Percentiles rank a stretch among this genome's conserved stretches.
phyloP scores from a whole-genome alignment of 2,888 invertebrate genomes.

The Alsophila aescularia region DNA sequence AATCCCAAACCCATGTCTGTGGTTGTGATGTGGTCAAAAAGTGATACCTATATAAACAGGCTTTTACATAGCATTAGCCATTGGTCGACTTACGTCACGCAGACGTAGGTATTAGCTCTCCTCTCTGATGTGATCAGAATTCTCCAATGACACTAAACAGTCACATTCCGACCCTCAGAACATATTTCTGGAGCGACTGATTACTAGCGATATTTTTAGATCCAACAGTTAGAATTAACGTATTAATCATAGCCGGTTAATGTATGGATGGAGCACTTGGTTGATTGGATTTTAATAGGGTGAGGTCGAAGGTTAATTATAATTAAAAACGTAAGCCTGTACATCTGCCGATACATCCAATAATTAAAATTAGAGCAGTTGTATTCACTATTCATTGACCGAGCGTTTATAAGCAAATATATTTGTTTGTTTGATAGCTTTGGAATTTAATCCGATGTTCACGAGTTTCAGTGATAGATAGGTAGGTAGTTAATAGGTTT shows the following conservation, averaged over 20 bases:
- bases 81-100: background rate
- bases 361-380: too few relatives aligned
- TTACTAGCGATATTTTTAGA: conserved; percentile 48
- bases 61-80: background rate
- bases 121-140: conserved; percentile 20
- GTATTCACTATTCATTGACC: too few relatives aligned
- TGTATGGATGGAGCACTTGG: conserved; percentile 34
- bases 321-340: too few relatives aligned
- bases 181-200: conserved; percentile 21
- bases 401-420: too few relatives aligned
- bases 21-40: too few relatives aligned
- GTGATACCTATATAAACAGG: too few relatives aligned
- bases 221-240: conserved; percentile 32
- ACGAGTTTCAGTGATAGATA: too few relatives aligned
- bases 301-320: conserved; percentile 22
- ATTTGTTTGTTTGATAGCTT: too few relatives aligned
- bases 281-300: conserved; percentile 46
- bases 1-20: too few relatives aligned
- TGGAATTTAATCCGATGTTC: too few relatives aligned
- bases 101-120: conserved; percentile 1
- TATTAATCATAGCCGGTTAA: conserved; percentile 14
- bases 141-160: conserved; percentile 37
- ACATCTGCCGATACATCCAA: too few relatives aligned
- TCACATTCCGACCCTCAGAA: conserved; percentile 28
- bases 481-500: too few relatives aligned